A percentile compares a stretch with the other conserved stretches of the same genome.
Conservation (phyloP, 1,140 invertebrate species). For the Anoplolepis gracilipes region DNA sequence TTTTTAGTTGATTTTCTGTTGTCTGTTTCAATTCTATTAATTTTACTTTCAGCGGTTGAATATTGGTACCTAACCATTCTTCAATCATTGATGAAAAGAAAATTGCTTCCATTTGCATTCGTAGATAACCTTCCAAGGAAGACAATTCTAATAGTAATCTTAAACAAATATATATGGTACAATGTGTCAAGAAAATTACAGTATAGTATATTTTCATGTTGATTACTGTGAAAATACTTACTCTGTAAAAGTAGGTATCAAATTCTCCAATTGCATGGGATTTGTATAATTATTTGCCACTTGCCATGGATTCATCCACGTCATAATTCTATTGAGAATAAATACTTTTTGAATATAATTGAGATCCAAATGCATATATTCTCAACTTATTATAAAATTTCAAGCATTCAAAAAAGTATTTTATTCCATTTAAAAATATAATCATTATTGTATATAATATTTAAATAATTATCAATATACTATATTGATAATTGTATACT, state of each 20-base stretch:
- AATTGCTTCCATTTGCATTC: conserved; percentile 85
- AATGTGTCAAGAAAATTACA: neutral
- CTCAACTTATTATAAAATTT: neutral
- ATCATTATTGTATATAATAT: neutral
- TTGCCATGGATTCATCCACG: conserved; percentile 91
- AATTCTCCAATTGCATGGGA: conserved; percentile 88
- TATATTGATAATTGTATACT: no score
- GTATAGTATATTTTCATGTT: conserved; percentile 27
- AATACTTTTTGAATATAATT: conserved; percentile 23
- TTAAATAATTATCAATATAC: neutral
- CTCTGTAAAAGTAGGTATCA: conserved; percentile 86
- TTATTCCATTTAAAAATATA: neutral
- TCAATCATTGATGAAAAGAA: conserved; percentile 86
- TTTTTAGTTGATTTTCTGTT: conserved; percentile 85
- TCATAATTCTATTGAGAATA: conserved; percentile 85
- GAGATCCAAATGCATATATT: conserved; percentile 1
- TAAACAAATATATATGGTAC: conserved; percentile 62
- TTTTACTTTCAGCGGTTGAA: conserved; percentile 85
- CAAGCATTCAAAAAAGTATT: neutral
- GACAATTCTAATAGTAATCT: conserved; percentile 86
- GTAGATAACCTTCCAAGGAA: conserved; percentile 86
- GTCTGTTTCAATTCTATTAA: conserved; percentile 85
- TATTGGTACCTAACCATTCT: conserved; percentile 87
- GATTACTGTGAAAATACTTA: conserved; percentile 77
- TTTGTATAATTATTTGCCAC: conserved; percentile 88